A percentile compares a stretch with the other conserved stretches of the same genome.
Conservation (phyloP, 2,888 invertebrate genomes). For the Galerucella pusilla region DNA sequence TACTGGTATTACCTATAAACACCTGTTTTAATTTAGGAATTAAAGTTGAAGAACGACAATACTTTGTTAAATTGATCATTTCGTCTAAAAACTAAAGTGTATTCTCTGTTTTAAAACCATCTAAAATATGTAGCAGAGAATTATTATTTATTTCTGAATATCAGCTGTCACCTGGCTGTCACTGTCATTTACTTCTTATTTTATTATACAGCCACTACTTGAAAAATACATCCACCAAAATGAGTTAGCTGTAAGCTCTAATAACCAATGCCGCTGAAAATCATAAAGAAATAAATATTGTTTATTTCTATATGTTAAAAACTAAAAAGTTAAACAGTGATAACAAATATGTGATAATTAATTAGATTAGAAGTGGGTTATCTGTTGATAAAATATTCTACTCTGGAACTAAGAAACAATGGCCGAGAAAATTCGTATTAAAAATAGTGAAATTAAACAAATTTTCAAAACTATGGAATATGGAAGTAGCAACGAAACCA, state of each 20-base stretch:
- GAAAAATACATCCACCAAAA: no score
- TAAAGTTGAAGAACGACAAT: slow-evolving; percentile 48
- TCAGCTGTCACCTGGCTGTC: neutral
- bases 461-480: slow-evolving; percentile 59
- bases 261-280: no score
- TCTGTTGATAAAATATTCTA: no score
- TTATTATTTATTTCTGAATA: no score
- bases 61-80: slow-evolving; percentile 54
- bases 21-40: slow-evolving; percentile 46
- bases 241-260: no score
- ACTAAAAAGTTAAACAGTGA: neutral
- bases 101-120: neutral
- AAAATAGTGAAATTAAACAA: slow-evolving; percentile 25
- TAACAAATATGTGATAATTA: neutral
- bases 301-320: neutral
- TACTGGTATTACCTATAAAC: slow-evolving; percentile 40
- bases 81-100: slow-evolving; percentile 11
- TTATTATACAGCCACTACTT: neutral
- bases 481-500: slow-evolving; percentile 53
- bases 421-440: slow-evolving; percentile 8
- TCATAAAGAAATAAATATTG: no score
- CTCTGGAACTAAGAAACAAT: neutral
- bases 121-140: no score
- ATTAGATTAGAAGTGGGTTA: slow-evolving; percentile 4
- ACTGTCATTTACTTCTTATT: slow-evolving; percentile 1